These are phyloP conservation scores for Drosophila takahashii DNA, from an alignment of 1,140 invertebrate species.

Conservation along the genomic window DNA sequence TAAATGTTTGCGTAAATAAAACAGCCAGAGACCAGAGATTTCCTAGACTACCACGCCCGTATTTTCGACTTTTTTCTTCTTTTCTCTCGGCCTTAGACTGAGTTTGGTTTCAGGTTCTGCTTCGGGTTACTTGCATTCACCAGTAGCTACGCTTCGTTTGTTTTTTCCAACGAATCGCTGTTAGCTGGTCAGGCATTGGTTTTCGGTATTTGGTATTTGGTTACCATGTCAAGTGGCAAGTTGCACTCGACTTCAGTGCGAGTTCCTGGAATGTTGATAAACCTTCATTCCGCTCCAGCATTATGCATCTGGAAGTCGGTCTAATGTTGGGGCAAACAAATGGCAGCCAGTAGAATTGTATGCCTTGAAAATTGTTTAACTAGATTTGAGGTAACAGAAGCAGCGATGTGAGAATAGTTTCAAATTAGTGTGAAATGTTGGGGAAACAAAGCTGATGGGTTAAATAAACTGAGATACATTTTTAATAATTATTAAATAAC, in stretches of 20 bases:
- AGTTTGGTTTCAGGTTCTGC: constrained; percentile 24
- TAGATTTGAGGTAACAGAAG: constrained; percentile 14
- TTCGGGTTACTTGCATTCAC: constrained; percentile 61
- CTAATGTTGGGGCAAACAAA: constrained; percentile 56
- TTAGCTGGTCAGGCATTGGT: constrained; percentile 57
- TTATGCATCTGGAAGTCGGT: constrained; percentile 32
- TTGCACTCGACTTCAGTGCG: constrained; percentile 42
- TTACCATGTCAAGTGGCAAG: constrained; percentile 75
- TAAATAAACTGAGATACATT: too few relatives aligned
- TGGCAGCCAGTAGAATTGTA: not conserved
- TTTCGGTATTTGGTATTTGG: constrained; percentile 63
- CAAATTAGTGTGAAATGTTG: not conserved
- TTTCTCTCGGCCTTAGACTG: not conserved
- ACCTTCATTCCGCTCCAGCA: constrained; percentile 20
- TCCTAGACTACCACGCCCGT: constrained; percentile 30
- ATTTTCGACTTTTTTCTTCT: not conserved
- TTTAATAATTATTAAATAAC: not conserved
- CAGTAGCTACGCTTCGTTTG: constrained; percentile 72
- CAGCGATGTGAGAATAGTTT: not conserved
- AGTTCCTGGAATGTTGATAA: constrained; percentile 60
- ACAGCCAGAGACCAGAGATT: constrained; percentile 31
- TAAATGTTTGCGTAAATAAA: constrained; percentile 81
- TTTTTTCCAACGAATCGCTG: constrained; percentile 65
- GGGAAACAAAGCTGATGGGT: too few relatives aligned
- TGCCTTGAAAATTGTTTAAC: not conserved